These are phyloP conservation scores for Chelonoidis abingdonii DNA, from an alignment of 2,113 vertebrate species.

Conservation along the genomic window DNA sequence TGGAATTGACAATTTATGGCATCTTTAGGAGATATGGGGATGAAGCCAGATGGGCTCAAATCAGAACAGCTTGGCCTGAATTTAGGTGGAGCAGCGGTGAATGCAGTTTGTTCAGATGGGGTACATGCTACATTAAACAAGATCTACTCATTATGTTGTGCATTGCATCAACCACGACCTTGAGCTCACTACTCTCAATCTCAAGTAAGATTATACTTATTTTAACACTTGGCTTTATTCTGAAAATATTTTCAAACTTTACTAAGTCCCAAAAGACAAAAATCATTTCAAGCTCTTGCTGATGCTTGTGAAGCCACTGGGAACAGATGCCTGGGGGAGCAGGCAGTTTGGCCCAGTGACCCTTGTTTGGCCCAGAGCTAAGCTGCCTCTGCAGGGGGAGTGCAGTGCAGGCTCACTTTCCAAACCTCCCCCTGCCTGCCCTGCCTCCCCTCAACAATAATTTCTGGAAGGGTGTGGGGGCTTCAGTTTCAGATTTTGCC, in stretches of 20 bases:
- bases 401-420: neutral
- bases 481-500: neutral
- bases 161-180: conserved; percentile 42
- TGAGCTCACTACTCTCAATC: neutral
- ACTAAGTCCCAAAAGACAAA: conserved; percentile 55
- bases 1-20: neutral
- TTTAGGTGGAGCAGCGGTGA: neutral
- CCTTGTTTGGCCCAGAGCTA: neutral
- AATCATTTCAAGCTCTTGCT: conserved; percentile 24
- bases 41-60: neutral
- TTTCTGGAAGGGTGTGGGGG: neutral
- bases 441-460: neutral
- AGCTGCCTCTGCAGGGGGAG: neutral
- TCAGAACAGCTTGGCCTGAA: neutral
- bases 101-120: neutral
- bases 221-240: conserved; percentile 21
- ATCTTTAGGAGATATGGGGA: accelerated
- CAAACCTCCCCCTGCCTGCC: neutral
- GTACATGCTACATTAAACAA: neutral
- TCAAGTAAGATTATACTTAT: conserved; percentile 15
- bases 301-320: conserved; percentile 38
- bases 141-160: neutral
- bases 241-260: conserved; percentile 55
- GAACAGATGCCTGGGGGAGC: neutral
- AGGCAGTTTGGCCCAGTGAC: neutral